Evolutionary conservation across 2,797 vertebrate species (phyloP).

Genomic region (Aselliscus stoliczkanus): DNA sequence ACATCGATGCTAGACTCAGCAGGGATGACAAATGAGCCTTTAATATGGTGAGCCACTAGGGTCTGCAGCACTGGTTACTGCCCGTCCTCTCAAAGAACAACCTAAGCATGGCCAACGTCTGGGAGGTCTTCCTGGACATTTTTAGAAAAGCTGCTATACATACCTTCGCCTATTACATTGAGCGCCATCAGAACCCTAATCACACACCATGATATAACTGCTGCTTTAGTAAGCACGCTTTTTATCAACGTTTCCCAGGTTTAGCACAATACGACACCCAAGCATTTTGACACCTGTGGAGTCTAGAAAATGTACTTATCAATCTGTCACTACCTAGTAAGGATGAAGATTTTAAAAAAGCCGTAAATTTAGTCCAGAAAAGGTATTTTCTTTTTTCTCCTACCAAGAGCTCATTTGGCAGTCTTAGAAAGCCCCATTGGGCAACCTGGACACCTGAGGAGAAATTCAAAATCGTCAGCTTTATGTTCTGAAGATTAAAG

Average conservation of each 20-base stretch:
- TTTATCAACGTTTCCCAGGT: background rate
- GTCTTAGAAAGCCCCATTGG: background rate
- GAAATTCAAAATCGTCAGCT: background rate
- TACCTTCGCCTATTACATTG: fast-evolving
- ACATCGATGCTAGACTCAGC: background rate
- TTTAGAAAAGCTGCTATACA: fast-evolving
- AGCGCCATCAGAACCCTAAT: background rate
- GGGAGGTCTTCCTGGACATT: background rate
- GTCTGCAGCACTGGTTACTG: too few relatives aligned
- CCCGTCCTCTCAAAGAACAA: fast-evolving
- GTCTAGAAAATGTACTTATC: background rate
- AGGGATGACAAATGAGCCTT: background rate
- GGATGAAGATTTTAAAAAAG: background rate
- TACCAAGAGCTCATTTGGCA: background rate
- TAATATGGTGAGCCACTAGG: fast-evolving
- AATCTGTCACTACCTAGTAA: background rate
- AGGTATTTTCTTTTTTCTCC: background rate
- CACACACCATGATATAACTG: background rate
- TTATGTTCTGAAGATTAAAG: background rate
- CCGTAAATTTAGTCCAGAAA: background rate
- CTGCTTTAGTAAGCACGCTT: background rate
- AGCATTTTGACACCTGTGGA: background rate
- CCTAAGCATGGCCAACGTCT: fast-evolving
- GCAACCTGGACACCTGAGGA: background rate
- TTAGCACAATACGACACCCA: background rate